Evolutionary conservation across 2,113 vertebrate species (phyloP).

Genomic region (Pheucticus melanocephalus): DNA sequence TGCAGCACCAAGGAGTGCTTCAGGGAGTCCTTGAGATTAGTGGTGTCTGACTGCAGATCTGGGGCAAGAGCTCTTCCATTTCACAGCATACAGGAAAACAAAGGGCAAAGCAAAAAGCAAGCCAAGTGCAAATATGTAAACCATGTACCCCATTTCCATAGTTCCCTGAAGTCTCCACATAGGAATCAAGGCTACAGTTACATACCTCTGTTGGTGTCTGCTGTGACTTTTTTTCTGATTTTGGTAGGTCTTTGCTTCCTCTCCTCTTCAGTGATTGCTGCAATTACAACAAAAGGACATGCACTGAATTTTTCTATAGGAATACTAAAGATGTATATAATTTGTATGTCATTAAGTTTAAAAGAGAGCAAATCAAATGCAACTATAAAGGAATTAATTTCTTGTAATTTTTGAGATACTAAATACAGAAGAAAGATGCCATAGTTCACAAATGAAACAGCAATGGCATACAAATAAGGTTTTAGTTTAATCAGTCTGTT

Average conservation of each 20-base stretch:
- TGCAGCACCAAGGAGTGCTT: not conserved
- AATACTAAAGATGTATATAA: not conserved
- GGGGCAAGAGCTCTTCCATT: not conserved
- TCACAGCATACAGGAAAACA: not conserved
- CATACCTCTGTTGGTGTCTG: slow-evolving; percentile 91
- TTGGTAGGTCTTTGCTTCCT: slow-evolving; percentile 92
- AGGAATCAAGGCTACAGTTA: not conserved
- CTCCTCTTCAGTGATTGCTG: slow-evolving; percentile 93
- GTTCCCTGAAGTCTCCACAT: not conserved
- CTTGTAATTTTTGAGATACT: not conserved
- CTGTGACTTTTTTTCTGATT: slow-evolving; percentile 86
- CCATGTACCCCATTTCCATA: not conserved
- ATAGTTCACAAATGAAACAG: not conserved
- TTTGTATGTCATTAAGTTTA: not conserved
- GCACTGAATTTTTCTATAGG: not conserved
- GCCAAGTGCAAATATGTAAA: not conserved
- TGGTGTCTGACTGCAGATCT: not conserved
- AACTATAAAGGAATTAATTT: not conserved
- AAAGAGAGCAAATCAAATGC: not conserved
- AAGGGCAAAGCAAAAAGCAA: not conserved
- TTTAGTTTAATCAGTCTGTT: not conserved
- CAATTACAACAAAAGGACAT: slow-evolving; percentile 40
- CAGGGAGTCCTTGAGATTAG: not conserved
- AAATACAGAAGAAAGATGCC: not conserved
- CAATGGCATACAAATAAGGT: not conserved